Percentiles rank a stretch among this genome's conserved stretches.
These are phyloP conservation scores for Apogon hyalosoma DNA, from an alignment of 2,797 vertebrate species.

Conservation along the genomic window DNA sequence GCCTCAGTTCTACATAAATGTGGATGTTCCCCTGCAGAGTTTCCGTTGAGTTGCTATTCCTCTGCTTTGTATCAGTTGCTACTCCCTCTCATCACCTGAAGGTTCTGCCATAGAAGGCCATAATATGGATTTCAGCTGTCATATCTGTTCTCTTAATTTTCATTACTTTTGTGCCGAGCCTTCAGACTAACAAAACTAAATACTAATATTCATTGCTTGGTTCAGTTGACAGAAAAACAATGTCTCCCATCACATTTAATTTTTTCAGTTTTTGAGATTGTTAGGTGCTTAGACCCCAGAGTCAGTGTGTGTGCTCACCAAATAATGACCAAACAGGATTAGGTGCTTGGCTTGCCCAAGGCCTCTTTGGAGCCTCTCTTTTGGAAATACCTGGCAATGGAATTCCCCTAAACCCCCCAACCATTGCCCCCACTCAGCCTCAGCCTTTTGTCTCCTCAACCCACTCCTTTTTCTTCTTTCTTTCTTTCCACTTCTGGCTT, in stretches of 20 bases:
- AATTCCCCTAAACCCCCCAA: constrained; percentile 53
- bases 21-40: background rate
- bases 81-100: background rate
- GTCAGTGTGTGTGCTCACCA: constrained; percentile 37
- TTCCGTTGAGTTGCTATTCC: no score
- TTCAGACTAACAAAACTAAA: constrained; percentile 5
- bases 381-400: constrained; percentile 58
- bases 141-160: background rate
- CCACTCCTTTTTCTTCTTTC: constrained; percentile 27
- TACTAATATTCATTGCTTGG: background rate
- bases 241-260: constrained; percentile 44
- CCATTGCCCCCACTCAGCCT: constrained; percentile 40
- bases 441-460: constrained; percentile 62
- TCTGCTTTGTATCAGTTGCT: no score
- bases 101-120: background rate
- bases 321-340: constrained; percentile 71
- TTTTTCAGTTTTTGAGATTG: constrained; percentile 25
- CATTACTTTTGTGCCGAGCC: background rate
- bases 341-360: constrained; percentile 44
- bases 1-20: background rate
- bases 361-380: constrained; percentile 55
- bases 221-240: constrained; percentile 11
- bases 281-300: constrained; percentile 33
- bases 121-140: constrained; percentile 11
- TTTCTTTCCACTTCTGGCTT: constrained; percentile 23